phyloP scores from a whole-genome alignment of 1,140 invertebrate species.

The Tetragnatha versicolor region DNA sequence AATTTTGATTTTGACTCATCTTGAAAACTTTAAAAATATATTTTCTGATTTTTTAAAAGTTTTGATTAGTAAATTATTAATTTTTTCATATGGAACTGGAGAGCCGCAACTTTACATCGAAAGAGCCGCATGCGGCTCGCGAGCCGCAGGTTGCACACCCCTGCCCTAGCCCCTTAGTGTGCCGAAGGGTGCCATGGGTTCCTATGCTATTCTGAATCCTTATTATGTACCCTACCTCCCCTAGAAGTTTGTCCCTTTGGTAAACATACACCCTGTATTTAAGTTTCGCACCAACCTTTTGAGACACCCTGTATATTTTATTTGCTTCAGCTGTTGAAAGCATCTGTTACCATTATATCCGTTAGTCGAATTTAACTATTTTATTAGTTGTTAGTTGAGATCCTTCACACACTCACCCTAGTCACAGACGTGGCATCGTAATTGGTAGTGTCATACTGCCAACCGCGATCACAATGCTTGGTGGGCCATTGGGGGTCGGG shows the following conservation, averaged over 20 bases:
- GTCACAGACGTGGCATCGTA: constrained; percentile 28
- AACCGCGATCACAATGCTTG: constrained; percentile 4
- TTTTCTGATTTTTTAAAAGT: too few relatives aligned
- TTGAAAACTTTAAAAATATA: too few relatives aligned
- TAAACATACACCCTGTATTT: background rate
- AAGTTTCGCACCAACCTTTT: background rate
- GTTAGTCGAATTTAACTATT: too few relatives aligned
- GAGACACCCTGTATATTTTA: background rate
- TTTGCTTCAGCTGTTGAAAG: background rate
- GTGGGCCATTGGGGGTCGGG: background rate
- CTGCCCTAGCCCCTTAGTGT: too few relatives aligned
- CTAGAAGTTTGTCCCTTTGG: background rate
- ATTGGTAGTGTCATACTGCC: constrained; percentile 18
- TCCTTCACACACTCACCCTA: background rate
- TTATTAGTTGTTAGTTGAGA: background rate
- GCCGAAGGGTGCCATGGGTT: too few relatives aligned
- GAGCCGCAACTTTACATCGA: too few relatives aligned
- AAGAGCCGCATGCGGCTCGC: too few relatives aligned
- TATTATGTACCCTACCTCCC: background rate
- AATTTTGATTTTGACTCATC: too few relatives aligned
- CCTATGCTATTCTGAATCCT: too few relatives aligned
- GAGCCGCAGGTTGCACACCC: too few relatives aligned
- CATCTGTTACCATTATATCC: background rate
- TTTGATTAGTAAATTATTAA: too few relatives aligned
- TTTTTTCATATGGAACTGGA: too few relatives aligned